Base-by-base conservation (phyloP, 2,797 vertebrate genomes). In the Tauraco hartlaubi region DNA sequence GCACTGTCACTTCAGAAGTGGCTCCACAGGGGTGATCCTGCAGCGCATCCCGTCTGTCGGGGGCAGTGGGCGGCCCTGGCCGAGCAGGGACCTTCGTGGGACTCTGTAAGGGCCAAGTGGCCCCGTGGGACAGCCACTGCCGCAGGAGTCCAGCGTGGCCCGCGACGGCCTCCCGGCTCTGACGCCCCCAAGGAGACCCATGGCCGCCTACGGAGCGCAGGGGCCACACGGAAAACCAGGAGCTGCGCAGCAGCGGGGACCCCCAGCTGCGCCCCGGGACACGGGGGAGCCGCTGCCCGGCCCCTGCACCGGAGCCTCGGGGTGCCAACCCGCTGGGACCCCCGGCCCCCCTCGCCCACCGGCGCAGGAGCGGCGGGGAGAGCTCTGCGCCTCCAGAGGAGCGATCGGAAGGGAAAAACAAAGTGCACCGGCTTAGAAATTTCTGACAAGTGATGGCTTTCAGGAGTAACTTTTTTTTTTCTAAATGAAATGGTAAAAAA, bases 401-500 rank as follows among this genome's bases (percentile, higher is more conserved):
- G 87, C 9, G 51, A 67, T 52, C 74, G 39, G 86, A 15, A 19
- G 59, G 73, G 54, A 41, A 41, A 55, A 28, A 66, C 64, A 52
- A 63, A 67, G 86, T 54, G 94, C 88, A 69, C 94, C 84, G 23
- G 74, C 73, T 83, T 69, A 15, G 2, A 5, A 25, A 66, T 91
- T 85, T 91, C 51, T 64, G 76, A 93, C 51, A 85, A 66, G 51
- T n/a, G 56, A 74, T 56, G 82, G 92, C 67, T 91, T 95, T 88
- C 88, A 61, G 94, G 61, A 67, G 73, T 87, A 91, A 84, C 62
- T 25, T 78, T 44, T 86, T 94, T 35, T 88, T 95, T 74, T 74
- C 86, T 67, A 37, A 49, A 76, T 26, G 4, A 96, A 94, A 92
- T 44, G 73, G 62, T 94, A 82, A 68, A 80, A 80, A 54, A 73